Base-by-base conservation (phyloP, 2,888 invertebrate species). In the Allacma fusca region DNA sequence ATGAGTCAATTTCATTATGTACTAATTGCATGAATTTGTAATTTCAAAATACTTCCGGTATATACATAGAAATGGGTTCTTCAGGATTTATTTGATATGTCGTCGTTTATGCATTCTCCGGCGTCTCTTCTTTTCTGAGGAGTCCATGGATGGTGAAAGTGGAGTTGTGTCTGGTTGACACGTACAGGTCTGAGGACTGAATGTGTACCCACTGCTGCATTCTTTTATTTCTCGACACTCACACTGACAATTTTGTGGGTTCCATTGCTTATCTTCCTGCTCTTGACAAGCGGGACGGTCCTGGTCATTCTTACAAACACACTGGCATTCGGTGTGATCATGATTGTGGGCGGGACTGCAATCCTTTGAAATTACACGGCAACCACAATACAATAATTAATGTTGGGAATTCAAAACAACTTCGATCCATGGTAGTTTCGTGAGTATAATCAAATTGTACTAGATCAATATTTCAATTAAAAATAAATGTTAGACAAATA, bases 301-400 rank as follows among this genome's bases (percentile, higher is more conserved):
- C 1, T 68, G 50, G 26, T 67, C 68, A 67, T 83, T 81, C 29
- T 40, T 75, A 59, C 83, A 83, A 0, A 65, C 69, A 65, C 83
- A 83, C 26, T 77, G 71, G 50, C 83, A 83, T 43, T 81, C 77
- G 12, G 77, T 73, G 9, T 72, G 76, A 0, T 70, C 78, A 64
- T 83, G 82, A 0, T n/a, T 26, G 13, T 83, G 83, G 21, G 24
- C 21, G 2, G 57, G 26, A 57, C 72, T 80, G 71, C 83, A 83
- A 68, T 81, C 72, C 81, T 83, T 26, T 12, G 76, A 69, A 62
- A 21, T 7, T 57, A 73, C 71, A 43, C 2, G 43, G n/a, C 4
- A 50, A 50, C 2, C 40, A 43, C n/a, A 19, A 9, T 7, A 34
- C 29, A 69, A 2, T 43, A 43, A 43, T 67, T 67, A 67, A 28